Base-by-base conservation (phyloP, 1,140 invertebrate species). In the Ceratosolen fusciceps region DNA sequence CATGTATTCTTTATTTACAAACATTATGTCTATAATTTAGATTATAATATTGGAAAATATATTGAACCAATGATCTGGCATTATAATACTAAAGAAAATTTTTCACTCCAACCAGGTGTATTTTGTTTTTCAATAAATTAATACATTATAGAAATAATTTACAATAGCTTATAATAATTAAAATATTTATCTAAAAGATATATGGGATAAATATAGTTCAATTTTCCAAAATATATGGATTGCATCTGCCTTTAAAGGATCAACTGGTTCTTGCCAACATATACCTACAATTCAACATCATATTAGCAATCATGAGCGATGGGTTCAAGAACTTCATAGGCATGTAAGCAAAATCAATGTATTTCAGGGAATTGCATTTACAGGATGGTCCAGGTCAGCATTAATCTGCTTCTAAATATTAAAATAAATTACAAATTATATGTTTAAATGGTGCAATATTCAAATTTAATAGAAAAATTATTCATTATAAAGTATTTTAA, bases 171-270 rank as follows among this genome's bases (percentile, higher is more conserved):
- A 43, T 43, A 43, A 5, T 43, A 43, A 43, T 43, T 60, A 74
- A 73, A 68, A 34, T 56, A 29, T 43, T 56, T 43, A 14, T 26
- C 37, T 76, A 16, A 24, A 52, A 90, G 89, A 86, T 82, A 73
- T 95, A 82, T 97, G 96, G 96, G 93, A 95, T 67, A 95, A 94
- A 60, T 98, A 97, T 83, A 92, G 93, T 0, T 91, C 93, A 67
- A 90, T 97, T 2, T 99, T 99, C 88, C 93, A 94, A 0, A 93
- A 93, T 34, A 93, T 98, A n/a, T 99, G 98, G 98, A 93, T 95
- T n/a, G 97, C 97, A 4, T 95, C 95, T 78, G 96, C 97, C 0
- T 98, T 95, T 85, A 98, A 98, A 91, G 97, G 95, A 16, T 96
- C 96, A 0, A 95, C 96, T 84, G 96, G 96, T 0, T 94, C 95